phyloP scores from a whole-genome alignment of 1,140 invertebrate species.

The Eufriesea mexicana region DNA sequence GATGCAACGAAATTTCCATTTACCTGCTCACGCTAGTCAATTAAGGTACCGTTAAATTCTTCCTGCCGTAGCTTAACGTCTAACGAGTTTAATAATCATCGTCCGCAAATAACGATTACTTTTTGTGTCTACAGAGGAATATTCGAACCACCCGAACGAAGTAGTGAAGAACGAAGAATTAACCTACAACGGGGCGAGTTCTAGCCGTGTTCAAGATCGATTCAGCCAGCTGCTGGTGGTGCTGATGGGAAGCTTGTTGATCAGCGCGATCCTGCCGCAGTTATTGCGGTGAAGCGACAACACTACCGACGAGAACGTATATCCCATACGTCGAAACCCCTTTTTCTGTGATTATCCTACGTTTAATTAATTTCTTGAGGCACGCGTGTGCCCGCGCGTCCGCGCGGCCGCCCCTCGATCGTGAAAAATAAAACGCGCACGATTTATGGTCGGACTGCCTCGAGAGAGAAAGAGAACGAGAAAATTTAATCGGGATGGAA shows the following conservation, averaged over 20 bases:
- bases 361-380: constrained; percentile 81
- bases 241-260: constrained; percentile 70
- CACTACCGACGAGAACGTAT: constrained; percentile 60
- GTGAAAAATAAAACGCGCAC: constrained; percentile 59
- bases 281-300: constrained; percentile 80
- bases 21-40: not conserved
- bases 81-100: not conserved
- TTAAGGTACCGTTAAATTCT: too few species aligned
- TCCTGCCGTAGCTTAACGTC: not conserved
- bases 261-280: constrained; percentile 73
- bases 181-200: constrained; percentile 85
- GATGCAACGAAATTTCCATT: not conserved
- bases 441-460: constrained; percentile 63
- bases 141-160: constrained; percentile 94
- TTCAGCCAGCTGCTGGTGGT: constrained; percentile 59
- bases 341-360: constrained; percentile 83
- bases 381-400: constrained; percentile 53
- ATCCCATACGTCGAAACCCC: constrained; percentile 75
- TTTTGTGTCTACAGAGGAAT: constrained; percentile 85
- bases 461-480: constrained; percentile 63
- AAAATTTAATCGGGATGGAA: constrained; percentile 35
- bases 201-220: constrained; percentile 52
- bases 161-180: constrained; percentile 96
- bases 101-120: constrained; percentile 29
- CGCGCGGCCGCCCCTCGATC: constrained; percentile 64